Conservation (phyloP, 2,888 invertebrate genomes). For the Gastrophysa polygoni region DNA sequence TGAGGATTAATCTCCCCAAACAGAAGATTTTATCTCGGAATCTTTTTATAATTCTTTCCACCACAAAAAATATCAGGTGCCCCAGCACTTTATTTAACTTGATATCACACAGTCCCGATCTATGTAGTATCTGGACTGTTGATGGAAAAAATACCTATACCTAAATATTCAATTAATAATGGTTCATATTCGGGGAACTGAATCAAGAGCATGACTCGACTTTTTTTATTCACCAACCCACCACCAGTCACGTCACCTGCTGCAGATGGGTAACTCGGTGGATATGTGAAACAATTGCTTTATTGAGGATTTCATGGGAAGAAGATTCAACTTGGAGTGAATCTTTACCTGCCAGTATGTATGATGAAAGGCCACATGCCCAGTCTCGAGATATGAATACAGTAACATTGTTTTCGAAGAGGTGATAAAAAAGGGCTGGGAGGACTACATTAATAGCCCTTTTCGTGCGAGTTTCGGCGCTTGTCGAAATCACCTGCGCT, state of each 20-base stretch:
- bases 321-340: neutral
- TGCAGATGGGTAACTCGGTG: slow-evolving; percentile 31
- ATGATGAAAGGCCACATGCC: neutral
- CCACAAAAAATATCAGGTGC: slow-evolving; percentile 22
- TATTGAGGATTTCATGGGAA: slow-evolving; percentile 22
- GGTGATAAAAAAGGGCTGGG: neutral
- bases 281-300: slow-evolving; percentile 25
- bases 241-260: slow-evolving; percentile 29
- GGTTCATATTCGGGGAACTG: slow-evolving; percentile 6
- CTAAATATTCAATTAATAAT: slow-evolving; percentile 23
- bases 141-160: slow-evolving; percentile 9
- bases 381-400: neutral
- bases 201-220: slow-evolving; percentile 21
- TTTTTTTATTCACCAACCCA: slow-evolving; percentile 14
- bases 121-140: slow-evolving; percentile 8
- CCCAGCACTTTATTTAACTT: neutral
- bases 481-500: slow-evolving; percentile 11
- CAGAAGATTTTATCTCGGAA: slow-evolving; percentile 4
- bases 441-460: neutral
- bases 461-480: no score
- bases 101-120: slow-evolving; percentile 4
- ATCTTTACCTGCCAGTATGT: neutral
- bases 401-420: neutral
- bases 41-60: neutral
- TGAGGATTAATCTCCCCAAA: neutral